A percentile compares a stretch with the other conserved stretches of the same genome.
Evolutionary conservation across 2,888 invertebrate species (phyloP).

Genomic region (Electrophaes corylata): DNA sequence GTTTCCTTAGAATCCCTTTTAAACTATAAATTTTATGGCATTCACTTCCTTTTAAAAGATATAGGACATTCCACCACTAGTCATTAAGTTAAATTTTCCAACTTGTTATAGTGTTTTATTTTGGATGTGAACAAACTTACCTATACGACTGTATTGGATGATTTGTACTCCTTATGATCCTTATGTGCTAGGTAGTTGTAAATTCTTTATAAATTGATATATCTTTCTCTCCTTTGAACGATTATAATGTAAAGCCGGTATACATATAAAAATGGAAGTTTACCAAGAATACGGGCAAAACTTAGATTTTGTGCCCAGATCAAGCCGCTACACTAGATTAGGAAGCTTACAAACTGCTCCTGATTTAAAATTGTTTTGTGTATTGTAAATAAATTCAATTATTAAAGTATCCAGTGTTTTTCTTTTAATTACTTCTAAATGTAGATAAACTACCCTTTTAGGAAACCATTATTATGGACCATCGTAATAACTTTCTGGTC

Average conservation of each 20-base stretch:
- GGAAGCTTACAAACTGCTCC: conserved; percentile 65
- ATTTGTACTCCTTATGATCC: conserved; percentile 4
- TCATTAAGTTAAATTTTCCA: conserved; percentile 31
- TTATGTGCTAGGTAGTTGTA: neutral
- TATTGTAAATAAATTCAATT: conserved; percentile 75
- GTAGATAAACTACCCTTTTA: too few species aligned
- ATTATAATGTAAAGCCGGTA: conserved; percentile 1
- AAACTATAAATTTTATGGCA: neutral
- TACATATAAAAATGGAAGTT: neutral
- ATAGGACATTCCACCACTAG: conserved; percentile 34
- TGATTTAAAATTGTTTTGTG: conserved; percentile 64
- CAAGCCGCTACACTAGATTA: conserved; percentile 59
- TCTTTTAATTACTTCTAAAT: conserved; percentile 23
- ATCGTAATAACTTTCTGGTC: too few species aligned
- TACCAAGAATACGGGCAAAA: conserved; percentile 10
- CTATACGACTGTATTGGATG: neutral
- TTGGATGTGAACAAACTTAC: neutral
- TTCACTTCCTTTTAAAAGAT: conserved; percentile 15
- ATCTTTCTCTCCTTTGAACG: neutral
- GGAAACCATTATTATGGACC: too few species aligned
- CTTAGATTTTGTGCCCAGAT: conserved; percentile 60
- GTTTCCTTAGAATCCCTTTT: conserved; percentile 2
- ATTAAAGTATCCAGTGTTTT: conserved; percentile 45
- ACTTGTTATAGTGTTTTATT: conserved; percentile 22
- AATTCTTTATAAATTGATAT: conserved; percentile 1